Evolutionary conservation across 2,888 invertebrate species (phyloP).

Genomic region (Erebia aethiops): DNA sequence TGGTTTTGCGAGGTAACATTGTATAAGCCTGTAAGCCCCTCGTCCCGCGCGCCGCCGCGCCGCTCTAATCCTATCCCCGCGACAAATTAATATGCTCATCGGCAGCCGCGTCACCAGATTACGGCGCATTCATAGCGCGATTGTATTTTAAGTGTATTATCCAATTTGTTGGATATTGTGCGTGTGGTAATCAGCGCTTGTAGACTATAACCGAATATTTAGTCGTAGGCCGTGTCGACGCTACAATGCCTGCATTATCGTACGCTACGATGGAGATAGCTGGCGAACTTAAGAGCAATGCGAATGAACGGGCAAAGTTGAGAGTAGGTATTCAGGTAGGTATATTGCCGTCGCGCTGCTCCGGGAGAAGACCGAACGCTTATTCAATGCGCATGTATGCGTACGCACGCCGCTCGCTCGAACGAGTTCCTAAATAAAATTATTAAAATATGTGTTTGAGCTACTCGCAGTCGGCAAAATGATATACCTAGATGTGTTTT

Average conservation of each 20-base stretch:
- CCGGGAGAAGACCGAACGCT: too few relatives aligned
- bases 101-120: conserved; percentile 80
- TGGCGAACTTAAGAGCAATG: conserved; percentile 78
- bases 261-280: conserved; percentile 69
- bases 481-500: too few relatives aligned
- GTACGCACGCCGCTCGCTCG: too few relatives aligned
- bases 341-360: too few relatives aligned
- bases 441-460: too few relatives aligned
- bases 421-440: too few relatives aligned
- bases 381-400: too few relatives aligned
- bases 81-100: conserved; percentile 83
- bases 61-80: conserved; percentile 76
- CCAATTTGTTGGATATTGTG: conserved; percentile 85
- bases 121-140: conserved; percentile 80
- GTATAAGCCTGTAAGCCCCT: conserved; percentile 54
- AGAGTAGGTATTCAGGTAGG: too few relatives aligned
- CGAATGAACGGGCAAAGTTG: too few relatives aligned
- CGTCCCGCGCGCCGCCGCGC: conserved; percentile 48
- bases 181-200: conserved; percentile 78
- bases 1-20: conserved; percentile 5
- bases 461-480: too few relatives aligned
- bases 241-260: conserved; percentile 71
- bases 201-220: conserved; percentile 66
- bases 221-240: conserved; percentile 61
- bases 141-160: conserved; percentile 87